Conservation (phyloP, 2,113 vertebrate genomes). For the Tinamus guttatus region DNA sequence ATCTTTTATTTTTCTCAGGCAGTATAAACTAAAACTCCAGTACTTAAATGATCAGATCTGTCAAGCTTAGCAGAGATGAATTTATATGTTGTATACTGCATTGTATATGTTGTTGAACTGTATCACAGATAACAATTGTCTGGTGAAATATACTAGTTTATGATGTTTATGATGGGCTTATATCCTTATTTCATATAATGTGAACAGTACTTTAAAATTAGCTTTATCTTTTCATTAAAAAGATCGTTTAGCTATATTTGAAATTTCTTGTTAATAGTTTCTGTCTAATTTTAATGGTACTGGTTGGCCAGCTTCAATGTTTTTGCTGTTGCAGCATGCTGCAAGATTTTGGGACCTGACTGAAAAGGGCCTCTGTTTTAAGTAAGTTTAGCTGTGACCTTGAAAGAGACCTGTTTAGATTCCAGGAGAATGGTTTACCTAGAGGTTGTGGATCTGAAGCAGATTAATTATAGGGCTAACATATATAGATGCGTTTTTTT, state of each 20-base stretch:
- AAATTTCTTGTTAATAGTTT: neutral
- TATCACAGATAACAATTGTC: neutral
- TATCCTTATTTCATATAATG: neutral
- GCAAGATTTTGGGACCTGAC: neutral
- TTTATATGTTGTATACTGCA: neutral
- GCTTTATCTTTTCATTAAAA: neutral
- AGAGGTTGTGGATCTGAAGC: conserved; percentile 12
- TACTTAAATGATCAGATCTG: neutral
- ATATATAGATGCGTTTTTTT: neutral
- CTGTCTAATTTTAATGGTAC: neutral
- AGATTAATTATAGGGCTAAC: neutral
- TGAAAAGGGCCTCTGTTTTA: neutral
- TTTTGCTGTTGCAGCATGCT: neutral
- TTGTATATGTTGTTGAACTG: neutral
- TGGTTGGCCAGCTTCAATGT: neutral
- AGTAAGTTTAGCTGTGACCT: neutral
- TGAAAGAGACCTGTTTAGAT: neutral
- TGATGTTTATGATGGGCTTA: neutral
- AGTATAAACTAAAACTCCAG: neutral
- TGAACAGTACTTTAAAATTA: neutral
- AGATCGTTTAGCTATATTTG: neutral
- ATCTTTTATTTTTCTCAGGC: conserved; percentile 26
- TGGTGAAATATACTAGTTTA: neutral
- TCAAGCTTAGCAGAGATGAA: neutral
- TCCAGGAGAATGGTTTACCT: neutral